These are phyloP conservation scores for Pseudomyrmex cubaensis DNA, from an alignment of 1,140 invertebrate species.

Conservation along the genomic window DNA sequence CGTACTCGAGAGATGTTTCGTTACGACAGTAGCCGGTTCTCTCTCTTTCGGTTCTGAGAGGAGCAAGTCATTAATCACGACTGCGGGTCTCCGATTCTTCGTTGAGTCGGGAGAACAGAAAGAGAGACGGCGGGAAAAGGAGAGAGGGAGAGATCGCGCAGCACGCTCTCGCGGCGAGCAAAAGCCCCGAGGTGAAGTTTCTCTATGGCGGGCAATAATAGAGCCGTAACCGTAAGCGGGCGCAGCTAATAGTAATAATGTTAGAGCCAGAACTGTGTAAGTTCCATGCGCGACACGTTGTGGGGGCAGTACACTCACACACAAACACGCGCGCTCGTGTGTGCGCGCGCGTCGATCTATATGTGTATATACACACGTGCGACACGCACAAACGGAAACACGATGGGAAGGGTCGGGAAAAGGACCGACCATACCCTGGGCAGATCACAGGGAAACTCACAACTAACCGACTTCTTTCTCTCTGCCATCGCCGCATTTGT, in stretches of 20 bases:
- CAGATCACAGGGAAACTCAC: constrained; percentile 77
- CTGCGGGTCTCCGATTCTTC: constrained; percentile 72
- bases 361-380: background rate
- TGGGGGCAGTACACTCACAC: background rate
- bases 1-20: constrained; percentile 69
- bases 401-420: background rate
- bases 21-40: constrained; percentile 60
- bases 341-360: background rate
- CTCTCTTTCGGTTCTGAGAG: background rate
- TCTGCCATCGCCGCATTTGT: constrained; percentile 47
- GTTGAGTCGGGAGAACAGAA: constrained; percentile 56
- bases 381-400: constrained; percentile 6
- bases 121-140: constrained; percentile 54
- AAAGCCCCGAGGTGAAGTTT: constrained; percentile 71
- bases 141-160: constrained; percentile 57
- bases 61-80: constrained; percentile 81
- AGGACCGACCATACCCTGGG: constrained; percentile 19
- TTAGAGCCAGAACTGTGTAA: constrained; percentile 69
- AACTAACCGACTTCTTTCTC: constrained; percentile 70
- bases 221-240: constrained; percentile 77
- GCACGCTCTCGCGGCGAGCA: constrained; percentile 59
- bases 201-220: constrained; percentile 77
- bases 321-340: background rate
- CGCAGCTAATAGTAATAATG: constrained; percentile 82
- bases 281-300: constrained; percentile 21